Evolutionary conservation across 2,888 invertebrate genomes (phyloP).

Genomic region (Cyaniris semiargus): DNA sequence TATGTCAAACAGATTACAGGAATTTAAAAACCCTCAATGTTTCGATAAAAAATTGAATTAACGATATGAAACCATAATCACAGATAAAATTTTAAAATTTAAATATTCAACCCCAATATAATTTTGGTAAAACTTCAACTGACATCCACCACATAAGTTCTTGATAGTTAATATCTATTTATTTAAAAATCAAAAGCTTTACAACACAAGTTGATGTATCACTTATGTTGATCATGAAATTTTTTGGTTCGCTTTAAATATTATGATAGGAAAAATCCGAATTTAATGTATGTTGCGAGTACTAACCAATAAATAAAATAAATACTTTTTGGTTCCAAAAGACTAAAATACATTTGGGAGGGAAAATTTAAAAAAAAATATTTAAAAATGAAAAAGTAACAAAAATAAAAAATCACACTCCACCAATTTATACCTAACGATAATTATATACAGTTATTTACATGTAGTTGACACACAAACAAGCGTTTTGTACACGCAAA

Average conservation of each 20-base stretch:
- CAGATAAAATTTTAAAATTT: slow-evolving; percentile 34
- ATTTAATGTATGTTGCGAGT: slow-evolving; percentile 16
- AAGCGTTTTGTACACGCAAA: slow-evolving; percentile 32
- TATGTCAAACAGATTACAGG: no score
- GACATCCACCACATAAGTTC: slow-evolving; percentile 25
- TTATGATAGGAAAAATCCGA: not conserved
- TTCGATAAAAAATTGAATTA: not conserved
- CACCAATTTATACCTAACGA: slow-evolving; percentile 54
- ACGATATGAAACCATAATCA: slow-evolving; percentile 23
- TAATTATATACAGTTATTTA: slow-evolving; percentile 39
- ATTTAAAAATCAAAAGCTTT: slow-evolving; percentile 15
- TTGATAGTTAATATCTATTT: not conserved
- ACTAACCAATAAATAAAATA: slow-evolving; percentile 48
- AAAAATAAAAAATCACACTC: slow-evolving; percentile 56
- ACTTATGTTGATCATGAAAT: no score
- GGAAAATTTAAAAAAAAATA: slow-evolving; percentile 45
- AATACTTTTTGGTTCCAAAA: slow-evolving; percentile 58
- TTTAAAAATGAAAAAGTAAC: slow-evolving; percentile 51
- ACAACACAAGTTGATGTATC: slow-evolving; percentile 6
- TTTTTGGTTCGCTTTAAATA: not conserved
- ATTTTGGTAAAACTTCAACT: slow-evolving; percentile 44
- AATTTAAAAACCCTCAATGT: no score
- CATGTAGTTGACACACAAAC: slow-evolving; percentile 32
- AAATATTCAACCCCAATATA: slow-evolving; percentile 39
- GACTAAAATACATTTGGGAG: slow-evolving; percentile 58